Evolutionary conservation across 2,797 vertebrate species (phyloP), one percentile per base, ranked within the genome.

Genomic region (Cetoscarus ocellatus): DNA sequence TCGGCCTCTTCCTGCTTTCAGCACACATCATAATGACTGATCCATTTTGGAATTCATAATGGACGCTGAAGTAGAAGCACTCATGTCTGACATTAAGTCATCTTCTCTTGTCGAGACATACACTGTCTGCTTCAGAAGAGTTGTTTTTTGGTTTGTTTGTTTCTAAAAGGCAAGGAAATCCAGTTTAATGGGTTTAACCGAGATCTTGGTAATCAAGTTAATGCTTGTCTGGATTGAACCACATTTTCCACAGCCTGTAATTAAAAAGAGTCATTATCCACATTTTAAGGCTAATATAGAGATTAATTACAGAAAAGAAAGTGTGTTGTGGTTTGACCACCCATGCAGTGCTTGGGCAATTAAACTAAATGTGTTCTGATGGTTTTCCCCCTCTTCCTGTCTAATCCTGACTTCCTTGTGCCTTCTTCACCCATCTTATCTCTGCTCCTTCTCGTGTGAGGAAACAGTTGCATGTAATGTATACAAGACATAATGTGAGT

Each of bases 1-100:
- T 80, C 53, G 85, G 58, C 49, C 62, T 81, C 87, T 92, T 90
- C 90, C 90, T 88, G 83, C 88, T 91, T 79, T 91, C 81, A 91
- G 84, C 51, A 12, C 77, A 39, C 80, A 86, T 92, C 86, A 87
- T 77, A 66, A 91, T 92, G 72, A 89, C 88, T 15, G 74, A 58
- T 87, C 87, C 82, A 87, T 90, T 85, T 76, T 75, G 36, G 51
- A 84, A 86, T 85, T 88, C 77, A 82, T 93, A 91, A 91, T 89
- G 88, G 87, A 82, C 80, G 27, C 51, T 83, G 77, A 88, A 74
- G 83, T 44, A 80, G 50, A 60, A 78, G 84, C 79, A 77, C 88
- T 85, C 74, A 61, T 70, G 77, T 55, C 63, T 79, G 67, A 77
- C 81, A 79, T 53, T 63, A 63, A 75, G 9, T 47, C 80, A 14